Percentiles rank a stretch among this genome's conserved stretches.
phyloP scores from a whole-genome alignment of 1,140 invertebrate genomes.

The Archivesica marissinica region DNA sequence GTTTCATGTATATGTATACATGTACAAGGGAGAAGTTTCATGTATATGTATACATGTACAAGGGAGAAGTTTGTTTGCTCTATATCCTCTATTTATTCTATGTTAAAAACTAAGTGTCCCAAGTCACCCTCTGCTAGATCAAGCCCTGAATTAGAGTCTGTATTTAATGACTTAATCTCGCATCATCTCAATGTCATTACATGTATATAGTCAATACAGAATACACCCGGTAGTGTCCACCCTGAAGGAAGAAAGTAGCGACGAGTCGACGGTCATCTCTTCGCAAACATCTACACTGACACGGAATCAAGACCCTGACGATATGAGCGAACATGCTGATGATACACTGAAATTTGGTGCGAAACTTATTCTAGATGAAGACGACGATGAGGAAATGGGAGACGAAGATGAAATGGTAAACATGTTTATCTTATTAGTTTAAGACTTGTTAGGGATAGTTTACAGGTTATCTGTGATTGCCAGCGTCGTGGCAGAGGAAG shows the following conservation, averaged over 20 bases:
- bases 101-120: no score
- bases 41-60: no score
- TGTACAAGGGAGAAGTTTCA: no score
- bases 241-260: constrained; percentile 95
- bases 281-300: constrained; percentile 98
- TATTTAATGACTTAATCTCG: no score
- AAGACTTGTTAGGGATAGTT: neutral
- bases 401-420: constrained; percentile 65
- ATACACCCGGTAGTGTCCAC: constrained; percentile 66
- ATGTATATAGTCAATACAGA: constrained; percentile 66
- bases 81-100: no score
- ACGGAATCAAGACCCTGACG: constrained; percentile 89
- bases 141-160: no score
- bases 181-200: no score
- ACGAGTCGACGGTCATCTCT: constrained; percentile 96
- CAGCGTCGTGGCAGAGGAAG: neutral
- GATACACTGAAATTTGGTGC: constrained; percentile 41
- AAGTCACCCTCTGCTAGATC: no score
- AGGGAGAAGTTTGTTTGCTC: no score
- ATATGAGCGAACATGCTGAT: constrained; percentile 73
- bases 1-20: no score
- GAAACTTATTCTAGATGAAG: constrained; percentile 41
- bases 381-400: constrained; percentile 72
- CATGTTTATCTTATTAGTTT: neutral
- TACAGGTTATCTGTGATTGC: neutral